These are phyloP conservation scores for Bubalus kerabau DNA, from an alignment of 2,113 vertebrate species.

Conservation along the genomic window DNA sequence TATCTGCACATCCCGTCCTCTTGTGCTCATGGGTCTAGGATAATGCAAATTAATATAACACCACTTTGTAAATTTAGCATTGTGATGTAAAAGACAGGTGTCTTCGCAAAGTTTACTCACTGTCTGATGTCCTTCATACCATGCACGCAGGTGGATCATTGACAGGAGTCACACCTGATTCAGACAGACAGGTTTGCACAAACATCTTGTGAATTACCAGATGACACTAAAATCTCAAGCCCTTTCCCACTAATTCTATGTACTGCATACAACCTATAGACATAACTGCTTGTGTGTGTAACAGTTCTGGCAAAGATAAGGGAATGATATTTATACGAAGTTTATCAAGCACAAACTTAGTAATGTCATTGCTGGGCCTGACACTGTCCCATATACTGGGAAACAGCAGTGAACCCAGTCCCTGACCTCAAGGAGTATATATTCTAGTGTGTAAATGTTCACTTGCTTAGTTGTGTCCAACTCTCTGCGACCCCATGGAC, in stretches of 20 bases:
- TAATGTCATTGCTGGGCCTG: neutral
- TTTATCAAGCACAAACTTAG: neutral
- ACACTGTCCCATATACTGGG: neutral
- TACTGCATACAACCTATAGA: neutral
- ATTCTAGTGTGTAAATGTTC: neutral
- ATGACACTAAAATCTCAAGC: neutral
- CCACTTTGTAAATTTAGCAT: neutral
- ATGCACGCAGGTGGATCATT: neutral
- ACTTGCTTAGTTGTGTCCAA: neutral
- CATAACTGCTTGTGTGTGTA: neutral
- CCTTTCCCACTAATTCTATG: neutral
- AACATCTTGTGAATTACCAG: neutral
- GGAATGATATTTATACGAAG: neutral
- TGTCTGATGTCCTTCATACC: neutral
- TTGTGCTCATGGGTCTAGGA: neutral
- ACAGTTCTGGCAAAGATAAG: neutral
- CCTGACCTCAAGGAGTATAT: too few species aligned
- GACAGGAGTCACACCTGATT: neutral
- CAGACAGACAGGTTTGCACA: neutral
- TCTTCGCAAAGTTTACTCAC: neutral
- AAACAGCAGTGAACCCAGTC: neutral
- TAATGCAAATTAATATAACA: neutral
- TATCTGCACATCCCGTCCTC: rapidly evolving
- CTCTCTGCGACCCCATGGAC: neutral
- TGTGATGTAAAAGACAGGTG: neutral